phyloP scores from a whole-genome alignment of 1,140 invertebrate genomes.

The Leucophenga varia region DNA sequence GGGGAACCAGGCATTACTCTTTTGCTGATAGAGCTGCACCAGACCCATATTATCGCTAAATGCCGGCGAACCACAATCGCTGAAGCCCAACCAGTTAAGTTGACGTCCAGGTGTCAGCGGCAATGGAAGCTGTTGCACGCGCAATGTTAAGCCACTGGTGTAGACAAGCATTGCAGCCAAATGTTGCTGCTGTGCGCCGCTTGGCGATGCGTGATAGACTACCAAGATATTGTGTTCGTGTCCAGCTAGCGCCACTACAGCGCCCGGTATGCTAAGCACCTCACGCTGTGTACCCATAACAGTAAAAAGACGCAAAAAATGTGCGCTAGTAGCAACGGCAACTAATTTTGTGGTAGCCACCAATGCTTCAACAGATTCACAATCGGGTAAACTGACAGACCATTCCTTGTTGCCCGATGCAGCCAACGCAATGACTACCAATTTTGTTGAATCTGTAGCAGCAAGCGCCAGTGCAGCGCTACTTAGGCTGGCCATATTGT shows the following conservation, averaged over 20 bases:
- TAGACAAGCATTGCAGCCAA: constrained; percentile 62
- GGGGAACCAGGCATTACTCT: constrained; percentile 74
- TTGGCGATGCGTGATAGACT: constrained; percentile 70
- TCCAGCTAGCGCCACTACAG: constrained; percentile 64
- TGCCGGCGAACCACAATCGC: constrained; percentile 75
- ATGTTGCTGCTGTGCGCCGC: constrained; percentile 59
- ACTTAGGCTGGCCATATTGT: constrained; percentile 83
- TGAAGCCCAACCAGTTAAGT: constrained; percentile 80
- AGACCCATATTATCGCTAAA: constrained; percentile 69
- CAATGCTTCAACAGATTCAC: constrained; percentile 75
- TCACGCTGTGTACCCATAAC: constrained; percentile 83
- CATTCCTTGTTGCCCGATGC: constrained; percentile 87
- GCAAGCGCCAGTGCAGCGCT: constrained; percentile 76
- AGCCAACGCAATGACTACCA: constrained; percentile 73
- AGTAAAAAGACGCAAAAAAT: constrained; percentile 80
- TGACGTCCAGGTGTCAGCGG: constrained; percentile 71
- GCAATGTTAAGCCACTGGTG: constrained; percentile 34
- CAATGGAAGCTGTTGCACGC: constrained; percentile 54
- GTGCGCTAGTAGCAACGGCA: constrained; percentile 72
- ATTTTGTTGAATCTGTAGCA: constrained; percentile 68
- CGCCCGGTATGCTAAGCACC: constrained; percentile 71
- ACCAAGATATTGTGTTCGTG: constrained; percentile 71
- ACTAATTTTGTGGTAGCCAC: constrained; percentile 73
- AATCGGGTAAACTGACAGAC: constrained; percentile 72
- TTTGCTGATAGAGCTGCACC: constrained; percentile 65